Percentiles rank a stretch among this genome's conserved stretches.
Conservation (phyloP, 2,113 vertebrate species). For the Silurus glanis region DNA sequence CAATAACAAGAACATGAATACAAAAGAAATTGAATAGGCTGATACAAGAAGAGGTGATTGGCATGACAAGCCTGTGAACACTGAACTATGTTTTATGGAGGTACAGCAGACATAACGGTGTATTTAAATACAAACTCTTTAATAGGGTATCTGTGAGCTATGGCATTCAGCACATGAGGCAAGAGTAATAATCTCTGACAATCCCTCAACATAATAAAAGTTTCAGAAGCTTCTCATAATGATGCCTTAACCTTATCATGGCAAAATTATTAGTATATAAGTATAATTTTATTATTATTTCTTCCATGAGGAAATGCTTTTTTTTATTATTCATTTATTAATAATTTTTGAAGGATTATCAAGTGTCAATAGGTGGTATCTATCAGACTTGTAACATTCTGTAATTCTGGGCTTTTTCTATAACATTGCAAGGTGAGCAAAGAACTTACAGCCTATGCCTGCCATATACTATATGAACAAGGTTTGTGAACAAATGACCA, state of each 20-base stretch:
- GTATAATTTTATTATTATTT: background rate
- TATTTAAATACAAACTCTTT: no score
- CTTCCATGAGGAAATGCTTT: background rate
- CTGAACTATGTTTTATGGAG: no score
- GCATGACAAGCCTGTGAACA: no score
- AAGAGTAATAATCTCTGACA: no score
- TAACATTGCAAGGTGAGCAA: background rate
- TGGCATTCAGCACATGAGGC: no score
- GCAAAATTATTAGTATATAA: background rate
- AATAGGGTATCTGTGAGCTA: no score
- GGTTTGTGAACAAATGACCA: no score
- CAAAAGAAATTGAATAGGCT: no score
- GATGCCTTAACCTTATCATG: background rate
- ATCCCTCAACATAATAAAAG: background rate
- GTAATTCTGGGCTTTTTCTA: background rate
- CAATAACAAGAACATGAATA: no score
- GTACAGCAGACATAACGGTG: no score
- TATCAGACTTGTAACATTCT: background rate
- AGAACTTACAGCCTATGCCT: background rate
- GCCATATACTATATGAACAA: background rate
- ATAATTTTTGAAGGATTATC: background rate
- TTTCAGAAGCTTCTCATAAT: background rate
- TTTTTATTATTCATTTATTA: background rate
- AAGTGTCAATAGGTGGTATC: background rate
- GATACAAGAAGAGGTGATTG: no score